A percentile compares a stretch with the other conserved stretches of the same genome.
phyloP scores from a whole-genome alignment of 2,113 vertebrate species.

The Plotosus lineatus region DNA sequence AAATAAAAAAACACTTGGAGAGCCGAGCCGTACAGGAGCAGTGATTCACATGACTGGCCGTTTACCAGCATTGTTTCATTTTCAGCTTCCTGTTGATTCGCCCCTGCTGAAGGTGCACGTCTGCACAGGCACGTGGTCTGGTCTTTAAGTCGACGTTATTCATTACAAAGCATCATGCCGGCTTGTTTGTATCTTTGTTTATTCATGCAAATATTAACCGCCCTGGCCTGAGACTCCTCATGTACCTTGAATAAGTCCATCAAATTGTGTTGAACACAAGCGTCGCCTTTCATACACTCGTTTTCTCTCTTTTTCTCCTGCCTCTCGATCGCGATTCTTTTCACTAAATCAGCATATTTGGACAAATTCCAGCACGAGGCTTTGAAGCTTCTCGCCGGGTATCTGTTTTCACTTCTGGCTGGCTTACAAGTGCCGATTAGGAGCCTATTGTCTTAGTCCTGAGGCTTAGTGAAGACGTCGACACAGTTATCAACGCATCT shows the following conservation, averaged over 20 bases:
- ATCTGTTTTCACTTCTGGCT: conserved; percentile 56
- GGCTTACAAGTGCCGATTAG: conserved; percentile 56
- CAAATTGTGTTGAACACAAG: conserved; percentile 66
- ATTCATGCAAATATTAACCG: conserved; percentile 18
- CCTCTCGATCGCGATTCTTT: conserved; percentile 59
- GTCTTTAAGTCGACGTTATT: conserved; percentile 33
- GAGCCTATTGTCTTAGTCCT: conserved; percentile 53
- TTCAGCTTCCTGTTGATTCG: conserved; percentile 41
- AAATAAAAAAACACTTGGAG: neutral
- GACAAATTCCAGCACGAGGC: conserved; percentile 65
- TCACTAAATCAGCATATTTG: conserved; percentile 69
- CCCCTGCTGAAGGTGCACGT: conserved; percentile 18
- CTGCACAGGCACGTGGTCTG: conserved; percentile 39
- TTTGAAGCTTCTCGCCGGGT: conserved; percentile 52
- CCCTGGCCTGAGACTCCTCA: conserved; percentile 46
- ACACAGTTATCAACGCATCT: conserved; percentile 52
- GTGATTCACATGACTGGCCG: neutral
- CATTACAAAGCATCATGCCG: neutral
- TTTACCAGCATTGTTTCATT: conserved; percentile 12
- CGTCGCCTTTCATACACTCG: conserved; percentile 74
- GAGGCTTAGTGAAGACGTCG: conserved; percentile 52
- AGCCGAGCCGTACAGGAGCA: neutral
- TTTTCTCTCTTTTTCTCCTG: conserved; percentile 61
- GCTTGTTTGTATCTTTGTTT: neutral
- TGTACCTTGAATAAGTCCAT: conserved; percentile 68